Conservation (phyloP, 2,113 vertebrate genomes). For the Neolamprologus ventralis region DNA sequence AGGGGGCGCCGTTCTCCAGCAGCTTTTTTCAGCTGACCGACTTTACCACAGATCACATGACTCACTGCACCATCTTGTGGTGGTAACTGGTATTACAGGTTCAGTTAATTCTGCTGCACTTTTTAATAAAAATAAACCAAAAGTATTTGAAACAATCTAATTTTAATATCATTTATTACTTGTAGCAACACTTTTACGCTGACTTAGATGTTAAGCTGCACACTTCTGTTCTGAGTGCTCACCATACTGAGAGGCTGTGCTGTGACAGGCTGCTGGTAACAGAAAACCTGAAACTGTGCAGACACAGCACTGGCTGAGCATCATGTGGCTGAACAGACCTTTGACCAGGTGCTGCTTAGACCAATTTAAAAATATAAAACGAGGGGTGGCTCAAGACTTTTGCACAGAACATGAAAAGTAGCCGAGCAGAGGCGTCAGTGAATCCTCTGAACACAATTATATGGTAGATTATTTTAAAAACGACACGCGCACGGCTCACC, state of each 20-base stretch:
- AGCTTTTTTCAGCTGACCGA: accelerated
- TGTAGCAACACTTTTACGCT: accelerated
- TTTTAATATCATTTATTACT: accelerated
- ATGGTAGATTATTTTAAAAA: not conserved
- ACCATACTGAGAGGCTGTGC: accelerated
- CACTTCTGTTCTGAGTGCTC: not conserved
- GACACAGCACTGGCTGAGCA: not conserved
- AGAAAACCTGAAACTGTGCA: not conserved
- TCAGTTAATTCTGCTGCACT: not conserved
- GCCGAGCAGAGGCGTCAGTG: not conserved
- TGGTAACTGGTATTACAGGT: not conserved
- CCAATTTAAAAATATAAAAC: accelerated
- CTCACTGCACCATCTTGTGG: not conserved
- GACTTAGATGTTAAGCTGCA: not conserved
- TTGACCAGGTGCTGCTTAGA: not conserved
- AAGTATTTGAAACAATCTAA: not conserved
- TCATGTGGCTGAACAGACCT: not conserved
- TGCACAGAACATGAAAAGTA: not conserved
- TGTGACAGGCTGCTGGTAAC: not conserved
- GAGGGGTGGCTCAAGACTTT: not conserved
- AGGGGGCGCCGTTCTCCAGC: not conserved
- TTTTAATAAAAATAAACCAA: not conserved
- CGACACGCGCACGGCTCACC: constrained; percentile 51
- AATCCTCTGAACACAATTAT: not conserved
- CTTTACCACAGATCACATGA: not conserved